Conservation (phyloP, 2,113 vertebrate genomes). For the Chinchilla lanigera region DNA sequence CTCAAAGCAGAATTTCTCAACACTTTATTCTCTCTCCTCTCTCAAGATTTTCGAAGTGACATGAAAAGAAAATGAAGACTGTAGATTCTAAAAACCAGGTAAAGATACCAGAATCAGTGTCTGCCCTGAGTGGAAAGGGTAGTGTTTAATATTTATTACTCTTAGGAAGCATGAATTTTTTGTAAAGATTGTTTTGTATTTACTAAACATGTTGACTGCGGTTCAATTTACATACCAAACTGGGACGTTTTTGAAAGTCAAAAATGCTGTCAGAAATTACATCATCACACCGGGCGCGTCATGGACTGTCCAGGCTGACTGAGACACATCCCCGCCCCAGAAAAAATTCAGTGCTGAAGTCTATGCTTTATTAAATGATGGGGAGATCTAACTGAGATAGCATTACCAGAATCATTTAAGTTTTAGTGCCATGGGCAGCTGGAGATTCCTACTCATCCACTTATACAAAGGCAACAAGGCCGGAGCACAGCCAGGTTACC, state of each 20-base stretch:
- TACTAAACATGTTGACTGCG: neutral
- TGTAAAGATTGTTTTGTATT: neutral
- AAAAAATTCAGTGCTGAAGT: neutral
- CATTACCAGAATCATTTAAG: neutral
- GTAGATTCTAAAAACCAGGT: neutral
- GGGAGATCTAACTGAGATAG: neutral
- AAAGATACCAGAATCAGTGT: neutral
- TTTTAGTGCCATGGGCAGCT: neutral
- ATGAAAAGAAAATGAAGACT: neutral
- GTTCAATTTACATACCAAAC: neutral
- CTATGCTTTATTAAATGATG: neutral
- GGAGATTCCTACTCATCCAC: neutral
- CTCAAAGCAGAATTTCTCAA: neutral
- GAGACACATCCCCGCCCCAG: neutral
- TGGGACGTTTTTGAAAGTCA: neutral
- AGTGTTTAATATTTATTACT: neutral
- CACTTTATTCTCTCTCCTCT: neutral
- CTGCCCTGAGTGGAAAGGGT: neutral
- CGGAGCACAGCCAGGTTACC: neutral
- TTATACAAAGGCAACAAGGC: neutral
- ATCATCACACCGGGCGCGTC: neutral
- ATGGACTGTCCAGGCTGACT: neutral
- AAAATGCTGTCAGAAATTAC: neutral
- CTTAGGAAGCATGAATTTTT: constrained; percentile 32
- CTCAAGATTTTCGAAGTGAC: constrained; percentile 23